Evolutionary conservation across 2,113 vertebrate species (phyloP), one percentile per base, ranked within the genome.

Genomic region (Percina caprodes): DNA sequence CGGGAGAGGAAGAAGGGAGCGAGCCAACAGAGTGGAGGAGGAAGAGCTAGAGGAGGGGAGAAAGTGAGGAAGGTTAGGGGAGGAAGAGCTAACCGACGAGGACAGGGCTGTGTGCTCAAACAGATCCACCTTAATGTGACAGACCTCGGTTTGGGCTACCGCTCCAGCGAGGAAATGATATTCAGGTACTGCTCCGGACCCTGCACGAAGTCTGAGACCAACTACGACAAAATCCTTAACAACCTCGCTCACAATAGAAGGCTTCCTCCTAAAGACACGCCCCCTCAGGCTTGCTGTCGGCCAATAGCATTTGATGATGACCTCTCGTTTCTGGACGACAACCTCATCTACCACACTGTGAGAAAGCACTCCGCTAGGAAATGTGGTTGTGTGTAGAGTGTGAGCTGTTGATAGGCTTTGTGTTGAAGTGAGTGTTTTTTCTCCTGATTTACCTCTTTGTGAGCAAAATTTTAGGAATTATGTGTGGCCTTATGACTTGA

Each of bases 171-270:
- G 91, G 98, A 98, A 79, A 95, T 99, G 55, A 96, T 98, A 85
- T 99, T 98, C 91, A 96, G 95, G 76, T 99, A 98, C 91, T 99
- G 98, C 92, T 97, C 97, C 0, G 98, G 98, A 73, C 97, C 97
- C 63, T 99, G 98, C 58, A 96, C 96, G n/a, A 96, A 96, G 65
- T 96, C 96, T 0, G 96, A 98, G 91, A 98, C 96, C 26, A 97
- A 95, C 62, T 99, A 99, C 0, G 98, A 99, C 92, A 97, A 97
- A 92, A 99, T 99, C 92, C 90, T 98, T 49, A 96, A 95, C 92
- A 97, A 97, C 70, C 93, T 99, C 84, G 95, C 94, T 39, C 95
- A 91, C 85, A 96, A 91, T 83, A 96, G 93, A 89, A 97, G 94
- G 88, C 91, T 98, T 82, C 95, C 93, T 46, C 92, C 89, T 10